These are phyloP conservation scores for Gisinianus flammeolus DNA, from an alignment of 2,888 invertebrate genomes.

Conservation along the genomic window DNA sequence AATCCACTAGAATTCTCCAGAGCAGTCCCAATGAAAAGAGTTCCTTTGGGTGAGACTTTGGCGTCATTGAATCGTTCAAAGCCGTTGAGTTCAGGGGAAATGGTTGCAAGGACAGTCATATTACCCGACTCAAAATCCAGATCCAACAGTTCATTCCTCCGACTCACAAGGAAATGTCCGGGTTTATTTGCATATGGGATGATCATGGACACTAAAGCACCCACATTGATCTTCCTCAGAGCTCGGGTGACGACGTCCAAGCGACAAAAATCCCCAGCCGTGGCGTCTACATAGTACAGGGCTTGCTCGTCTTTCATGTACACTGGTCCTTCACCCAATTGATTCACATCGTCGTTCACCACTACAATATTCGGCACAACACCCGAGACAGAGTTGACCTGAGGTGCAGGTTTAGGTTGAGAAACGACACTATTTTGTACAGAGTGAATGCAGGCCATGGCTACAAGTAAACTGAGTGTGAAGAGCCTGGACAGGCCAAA, in stretches of 20 bases:
- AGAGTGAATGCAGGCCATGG: background rate
- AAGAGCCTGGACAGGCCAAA: background rate
- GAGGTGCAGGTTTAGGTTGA: background rate
- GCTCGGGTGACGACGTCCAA: constrained; percentile 16
- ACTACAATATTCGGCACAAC: constrained; percentile 16
- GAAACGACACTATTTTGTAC: background rate
- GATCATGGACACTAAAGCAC: constrained; percentile 35
- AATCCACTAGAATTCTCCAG: background rate
- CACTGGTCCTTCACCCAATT: constrained; percentile 34
- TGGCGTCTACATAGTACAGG: constrained; percentile 36
- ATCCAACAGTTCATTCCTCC: constrained; percentile 30
- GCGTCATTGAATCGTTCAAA: constrained; percentile 42
- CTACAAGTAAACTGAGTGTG: background rate
- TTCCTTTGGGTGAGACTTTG: constrained; percentile 39
- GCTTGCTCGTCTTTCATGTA: constrained; percentile 1
- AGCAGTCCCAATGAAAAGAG: constrained; percentile 43
- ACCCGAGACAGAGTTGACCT: background rate
- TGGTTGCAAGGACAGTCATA: constrained; percentile 16
- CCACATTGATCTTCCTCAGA: constrained; percentile 10
- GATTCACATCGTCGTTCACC: constrained; percentile 24
- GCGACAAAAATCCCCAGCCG: constrained; percentile 17
- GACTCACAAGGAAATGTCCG: constrained; percentile 32
- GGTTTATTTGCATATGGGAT: constrained; percentile 33
- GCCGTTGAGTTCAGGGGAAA: constrained; percentile 15
- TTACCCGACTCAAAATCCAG: constrained; percentile 31